These are phyloP conservation scores for Atopsyche davidsoni DNA, from an alignment of 1,140 invertebrate genomes.

Conservation along the genomic window DNA sequence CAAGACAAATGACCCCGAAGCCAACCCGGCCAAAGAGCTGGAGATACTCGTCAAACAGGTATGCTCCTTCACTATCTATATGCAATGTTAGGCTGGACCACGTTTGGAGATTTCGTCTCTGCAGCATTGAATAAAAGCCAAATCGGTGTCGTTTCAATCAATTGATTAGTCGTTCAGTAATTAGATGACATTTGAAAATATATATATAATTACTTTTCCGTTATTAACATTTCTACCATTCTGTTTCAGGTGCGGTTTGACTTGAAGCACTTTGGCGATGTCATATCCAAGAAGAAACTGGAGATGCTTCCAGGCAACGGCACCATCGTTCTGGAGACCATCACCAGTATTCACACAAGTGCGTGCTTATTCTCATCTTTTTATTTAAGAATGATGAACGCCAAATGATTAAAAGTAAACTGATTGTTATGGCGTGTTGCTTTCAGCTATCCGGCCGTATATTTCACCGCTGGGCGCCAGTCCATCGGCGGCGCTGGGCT, in stretches of 20 bases:
- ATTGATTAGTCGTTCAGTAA: too few species aligned
- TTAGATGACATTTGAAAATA: too few species aligned
- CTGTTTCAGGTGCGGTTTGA: conserved; percentile 63
- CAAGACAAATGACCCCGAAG: conserved; percentile 49
- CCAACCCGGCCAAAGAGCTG: conserved; percentile 53
- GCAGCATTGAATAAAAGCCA: too few species aligned
- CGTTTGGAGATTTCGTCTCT: too few species aligned
- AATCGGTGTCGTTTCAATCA: too few species aligned
- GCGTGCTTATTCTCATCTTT: too few species aligned
- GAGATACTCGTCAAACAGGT: conserved; percentile 61
- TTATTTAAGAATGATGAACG: conserved; percentile 55
- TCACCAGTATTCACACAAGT: conserved; percentile 80
- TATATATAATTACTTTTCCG: too few species aligned
- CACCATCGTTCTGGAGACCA: conserved; percentile 84
- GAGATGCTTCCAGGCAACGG: conserved; percentile 90
- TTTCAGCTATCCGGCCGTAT: conserved; percentile 47
- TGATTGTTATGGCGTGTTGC: too few species aligned
- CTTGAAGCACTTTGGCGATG: conserved; percentile 81
- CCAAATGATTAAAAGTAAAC: conserved; percentile 69
- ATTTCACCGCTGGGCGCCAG: conserved; percentile 36
- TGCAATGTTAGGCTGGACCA: neutral
- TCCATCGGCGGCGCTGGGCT: conserved; percentile 44
- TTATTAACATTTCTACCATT: too few species aligned
- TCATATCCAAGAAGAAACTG: conserved; percentile 83
- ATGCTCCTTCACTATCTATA: conserved; percentile 20